Percentiles rank a stretch among this genome's conserved stretches.
Evolutionary conservation across 2,113 vertebrate species (phyloP).

Genomic region (Galemys pyrenaicus): DNA sequence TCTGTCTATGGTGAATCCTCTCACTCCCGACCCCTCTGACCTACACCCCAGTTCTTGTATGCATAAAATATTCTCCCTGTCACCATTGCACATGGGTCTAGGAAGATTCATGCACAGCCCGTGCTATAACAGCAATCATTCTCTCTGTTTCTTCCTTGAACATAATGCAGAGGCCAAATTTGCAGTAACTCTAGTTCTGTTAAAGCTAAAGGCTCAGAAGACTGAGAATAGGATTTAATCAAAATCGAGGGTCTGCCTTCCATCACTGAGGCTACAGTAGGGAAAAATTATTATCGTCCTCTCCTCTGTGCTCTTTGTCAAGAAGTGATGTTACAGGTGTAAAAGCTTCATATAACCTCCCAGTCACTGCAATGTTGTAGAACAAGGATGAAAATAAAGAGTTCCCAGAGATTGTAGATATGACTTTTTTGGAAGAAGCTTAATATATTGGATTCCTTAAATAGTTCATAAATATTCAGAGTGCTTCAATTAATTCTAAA

Average conservation of each 20-base stretch:
- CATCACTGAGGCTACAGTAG: not conserved
- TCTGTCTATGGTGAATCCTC: too few species aligned
- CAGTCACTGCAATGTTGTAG: not conserved
- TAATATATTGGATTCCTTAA: conserved; percentile 41
- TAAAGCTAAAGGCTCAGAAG: conserved; percentile 6
- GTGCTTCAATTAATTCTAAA: conserved; percentile 55
- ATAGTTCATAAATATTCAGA: conserved; percentile 54
- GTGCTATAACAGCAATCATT: not conserved
- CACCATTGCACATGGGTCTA: not conserved
- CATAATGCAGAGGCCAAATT: not conserved
- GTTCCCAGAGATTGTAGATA: not conserved
- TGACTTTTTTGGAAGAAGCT: not conserved
- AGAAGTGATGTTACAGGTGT: not conserved
- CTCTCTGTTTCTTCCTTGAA: not conserved
- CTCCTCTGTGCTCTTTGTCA: not conserved
- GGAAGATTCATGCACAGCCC: not conserved
- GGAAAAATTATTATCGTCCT: not conserved
- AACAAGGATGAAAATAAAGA: not conserved
- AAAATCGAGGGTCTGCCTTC: conserved; percentile 1
- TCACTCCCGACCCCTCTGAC: too few species aligned
- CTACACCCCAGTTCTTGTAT: too few species aligned
- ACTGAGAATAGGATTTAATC: not conserved
- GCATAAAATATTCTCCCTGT: not conserved
- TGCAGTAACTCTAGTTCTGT: not conserved
- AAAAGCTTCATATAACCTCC: not conserved